Evolutionary conservation across 2,888 invertebrate genomes (phyloP), one percentile per base, ranked within the genome.

Genomic region (Dromius quadrimaculatus): DNA sequence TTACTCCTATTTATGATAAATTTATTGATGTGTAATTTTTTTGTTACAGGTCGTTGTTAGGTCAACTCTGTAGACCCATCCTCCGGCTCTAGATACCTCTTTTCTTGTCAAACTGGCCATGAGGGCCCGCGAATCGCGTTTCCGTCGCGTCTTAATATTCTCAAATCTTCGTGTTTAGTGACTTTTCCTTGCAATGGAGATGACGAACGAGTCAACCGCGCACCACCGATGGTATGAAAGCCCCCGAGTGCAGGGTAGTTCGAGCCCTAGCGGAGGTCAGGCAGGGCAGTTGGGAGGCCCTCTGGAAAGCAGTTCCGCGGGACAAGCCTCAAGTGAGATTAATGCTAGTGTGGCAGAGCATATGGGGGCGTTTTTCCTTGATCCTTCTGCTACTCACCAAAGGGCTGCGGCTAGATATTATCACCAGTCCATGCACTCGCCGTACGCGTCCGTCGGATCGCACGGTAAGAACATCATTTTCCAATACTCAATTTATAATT

Each of bases 371-470:
- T 83, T 84, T 76, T 84, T 84, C 74, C 75, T 83, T 72, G 83
- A 83, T 73, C 83, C 83, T 1, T 81, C 82, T 54, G 82, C 82
- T 15, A 69, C 71, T 13, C 79, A 80, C 43, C 83, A 83, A 71
- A 76, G 83, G 73, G 83, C 82, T 17, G 74, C 75, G 22, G 82
- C 82, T 15, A 77, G 83, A 75, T 83, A 83, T 74, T 84, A 84
- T 76, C 84, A 84, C 74, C 84, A 83, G 76, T 83, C 82, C 73
- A 84, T 84, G 84, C 84, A 84, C 73, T 81, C 83, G 72, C 82
- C 83, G 13, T 84, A 84, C 74, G 83, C 82, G 68, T 78, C 79
- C 71, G 81, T 82, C 41, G 81, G 81, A 45, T 80, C 80, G 72
- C 83, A 83, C 72, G 83, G 83, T 84, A 77, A 83, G 82, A 78